A percentile compares a stretch with the other conserved stretches of the same genome.
Evolutionary conservation across 2,888 invertebrate genomes (phyloP).

Genomic region (Stenodera caucasica): DNA sequence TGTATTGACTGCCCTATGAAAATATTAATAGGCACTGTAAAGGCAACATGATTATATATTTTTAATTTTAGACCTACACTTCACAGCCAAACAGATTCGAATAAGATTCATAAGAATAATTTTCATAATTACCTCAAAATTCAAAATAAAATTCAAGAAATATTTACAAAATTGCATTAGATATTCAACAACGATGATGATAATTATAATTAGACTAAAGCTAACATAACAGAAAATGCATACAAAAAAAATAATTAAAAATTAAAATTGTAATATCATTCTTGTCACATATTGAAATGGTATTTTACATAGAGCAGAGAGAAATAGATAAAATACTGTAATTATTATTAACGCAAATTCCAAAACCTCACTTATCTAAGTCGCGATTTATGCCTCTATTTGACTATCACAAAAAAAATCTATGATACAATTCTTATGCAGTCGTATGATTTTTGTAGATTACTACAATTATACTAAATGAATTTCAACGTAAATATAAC

Average conservation of each 20-base stretch:
- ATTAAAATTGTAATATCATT: neutral
- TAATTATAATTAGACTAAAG: slow-evolving; percentile 4
- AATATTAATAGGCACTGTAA: slow-evolving; percentile 32
- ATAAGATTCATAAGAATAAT: slow-evolving; percentile 32
- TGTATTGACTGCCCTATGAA: slow-evolving; percentile 28
- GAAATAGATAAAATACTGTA: slow-evolving; percentile 6
- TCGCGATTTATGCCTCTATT: slow-evolving; percentile 24
- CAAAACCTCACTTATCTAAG: slow-evolving; percentile 11
- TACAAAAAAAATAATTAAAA: slow-evolving; percentile 16
- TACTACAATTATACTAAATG: slow-evolving; percentile 16
- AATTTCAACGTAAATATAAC: slow-evolving; percentile 39
- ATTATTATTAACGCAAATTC: neutral
- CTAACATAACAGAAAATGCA: slow-evolving; percentile 24
- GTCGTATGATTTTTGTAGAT: slow-evolving; percentile 11
- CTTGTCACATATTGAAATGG: neutral
- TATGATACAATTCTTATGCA: slow-evolving; percentile 4
- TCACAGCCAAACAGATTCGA: slow-evolving; percentile 50
- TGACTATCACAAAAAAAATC: slow-evolving; percentile 26
- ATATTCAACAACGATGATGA: slow-evolving; percentile 14
- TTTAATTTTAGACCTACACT: slow-evolving; percentile 34
- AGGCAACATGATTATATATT: slow-evolving; percentile 32
- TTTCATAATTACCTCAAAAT: slow-evolving; percentile 21
- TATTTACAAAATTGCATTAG: slow-evolving; percentile 25
- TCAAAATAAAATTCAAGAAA: slow-evolving; percentile 24
- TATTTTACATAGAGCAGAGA: neutral